Conservation (phyloP, 2,113 vertebrate genomes). For the Callorhinus ursinus region DNA sequence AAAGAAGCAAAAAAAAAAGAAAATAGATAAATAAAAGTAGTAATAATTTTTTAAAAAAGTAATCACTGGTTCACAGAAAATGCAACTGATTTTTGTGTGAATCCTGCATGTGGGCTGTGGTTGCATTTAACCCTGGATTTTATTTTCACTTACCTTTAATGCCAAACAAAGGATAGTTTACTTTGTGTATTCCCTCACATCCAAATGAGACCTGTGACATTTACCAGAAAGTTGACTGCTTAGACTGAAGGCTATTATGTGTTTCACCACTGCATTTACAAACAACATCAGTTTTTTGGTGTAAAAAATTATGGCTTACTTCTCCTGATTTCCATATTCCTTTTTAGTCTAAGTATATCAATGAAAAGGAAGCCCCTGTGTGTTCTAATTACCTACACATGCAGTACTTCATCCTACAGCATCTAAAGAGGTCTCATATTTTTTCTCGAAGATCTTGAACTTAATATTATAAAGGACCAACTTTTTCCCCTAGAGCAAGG, state of each 20-base stretch:
- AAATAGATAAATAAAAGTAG: too few relatives aligned
- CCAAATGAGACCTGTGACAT: slow-evolving; percentile 51
- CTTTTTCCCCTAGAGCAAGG: not conserved
- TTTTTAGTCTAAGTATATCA: not conserved
- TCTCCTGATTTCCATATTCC: not conserved
- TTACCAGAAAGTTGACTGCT: not conserved
- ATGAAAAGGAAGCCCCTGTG: not conserved
- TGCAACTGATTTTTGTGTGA: not conserved
- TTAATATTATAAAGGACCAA: not conserved
- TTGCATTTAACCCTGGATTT: slow-evolving; percentile 27
- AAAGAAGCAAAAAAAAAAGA: too few relatives aligned
- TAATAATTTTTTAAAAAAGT: too few relatives aligned
- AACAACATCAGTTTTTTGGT: not conserved
- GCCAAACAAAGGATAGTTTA: slow-evolving; percentile 9
- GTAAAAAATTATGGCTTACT: not conserved
- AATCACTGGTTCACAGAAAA: not conserved
- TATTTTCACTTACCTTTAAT: slow-evolving; percentile 43
- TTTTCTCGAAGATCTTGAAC: not conserved
- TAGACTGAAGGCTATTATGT: not conserved
- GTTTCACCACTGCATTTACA: not conserved
- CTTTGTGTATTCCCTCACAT: not conserved
- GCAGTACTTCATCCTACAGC: not conserved
- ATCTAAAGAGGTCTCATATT: not conserved
- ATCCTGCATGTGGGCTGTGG: not conserved
- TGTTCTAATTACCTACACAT: not conserved